Evolutionary conservation across 2,888 invertebrate genomes (phyloP).

Genomic region (Lasioglossum marginatum): DNA sequence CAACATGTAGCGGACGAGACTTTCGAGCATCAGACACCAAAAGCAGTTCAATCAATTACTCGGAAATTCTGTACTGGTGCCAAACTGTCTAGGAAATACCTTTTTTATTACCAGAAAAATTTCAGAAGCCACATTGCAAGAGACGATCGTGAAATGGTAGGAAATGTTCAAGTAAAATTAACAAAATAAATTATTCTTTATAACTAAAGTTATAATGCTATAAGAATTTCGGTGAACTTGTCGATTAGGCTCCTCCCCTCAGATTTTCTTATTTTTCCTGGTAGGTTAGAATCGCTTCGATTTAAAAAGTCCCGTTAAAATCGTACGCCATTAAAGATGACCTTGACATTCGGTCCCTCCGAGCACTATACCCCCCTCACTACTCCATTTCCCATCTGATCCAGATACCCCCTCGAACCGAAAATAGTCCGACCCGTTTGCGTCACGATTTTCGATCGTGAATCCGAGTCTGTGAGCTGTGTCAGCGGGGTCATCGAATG

Average conservation of each 20-base stretch:
- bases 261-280: too few relatives aligned
- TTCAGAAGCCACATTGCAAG: not conserved
- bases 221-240: not conserved
- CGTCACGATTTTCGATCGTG: conserved; percentile 27
- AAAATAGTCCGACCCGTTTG: not conserved
- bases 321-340: not conserved
- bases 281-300: too few relatives aligned
- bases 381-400: not conserved
- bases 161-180: not conserved
- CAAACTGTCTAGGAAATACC: not conserved
- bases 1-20: not conserved
- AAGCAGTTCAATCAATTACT: not conserved
- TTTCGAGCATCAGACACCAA: not conserved
- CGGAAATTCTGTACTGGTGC: not conserved
- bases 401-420: not conserved
- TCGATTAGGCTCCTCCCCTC: too few relatives aligned
- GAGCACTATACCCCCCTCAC: not conserved
- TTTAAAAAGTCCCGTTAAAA: too few relatives aligned
- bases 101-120: not conserved
- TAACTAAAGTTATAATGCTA: not conserved
- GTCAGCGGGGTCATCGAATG: conserved; percentile 62
- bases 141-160: not conserved
- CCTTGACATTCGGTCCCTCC: not conserved
- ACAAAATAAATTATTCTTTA: not conserved
- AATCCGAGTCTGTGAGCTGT: conserved; percentile 47